Base-by-base conservation (phyloP, 2,113 vertebrate species). In the Ptilorrhoa leucosticta region DNA sequence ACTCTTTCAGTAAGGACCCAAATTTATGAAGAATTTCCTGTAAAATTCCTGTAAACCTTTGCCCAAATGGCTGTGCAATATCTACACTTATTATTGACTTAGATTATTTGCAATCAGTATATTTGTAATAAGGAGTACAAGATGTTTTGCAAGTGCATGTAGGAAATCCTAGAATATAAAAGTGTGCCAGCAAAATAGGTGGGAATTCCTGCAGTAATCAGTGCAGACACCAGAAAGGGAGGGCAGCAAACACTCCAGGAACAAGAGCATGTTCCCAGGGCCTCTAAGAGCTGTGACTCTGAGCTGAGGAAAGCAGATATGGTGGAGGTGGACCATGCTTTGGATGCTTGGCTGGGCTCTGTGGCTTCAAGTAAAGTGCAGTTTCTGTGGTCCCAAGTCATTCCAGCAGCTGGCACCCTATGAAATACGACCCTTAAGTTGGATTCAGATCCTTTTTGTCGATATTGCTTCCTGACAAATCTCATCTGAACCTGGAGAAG, bases 401-500 rank as follows among this genome's bases (percentile, higher is more conserved):
- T 7, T 39, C 7, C 48, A 42, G 54, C 64, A 48, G 42, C 51
- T 48, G 63, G 51, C 27, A 56, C 40, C 63, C 39, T 7, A 11
- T 27, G n/a, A 21, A 58, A 22, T 3, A 7, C 1, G 1, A 27
- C 17, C 35, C n/a, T 15, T 6, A 4, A 7, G 8, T 6, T 31
- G 0, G 8, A 16, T 5, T 10, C 4, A 2, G 45, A 24, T 10
- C 26, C 16, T 51, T 37, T 20, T 5, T 4, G 47, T 35, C 33
- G 3, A 0, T 11, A 4, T 10, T 51, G 8, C 26, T 61, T 57
- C 33, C 45, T 83, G 80, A 2, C 27, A 37, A 15, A 20, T 10
- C 33, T 37, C 48, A 4, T 9, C 2, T 5, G 1, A 4, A 24
- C 3, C 37, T 15, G 54, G 12, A 8, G 2, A 8, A 2, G 39